These are phyloP conservation scores for Orchesellides sinensis DNA, from an alignment of 2,888 invertebrate genomes.

Conservation along the genomic window DNA sequence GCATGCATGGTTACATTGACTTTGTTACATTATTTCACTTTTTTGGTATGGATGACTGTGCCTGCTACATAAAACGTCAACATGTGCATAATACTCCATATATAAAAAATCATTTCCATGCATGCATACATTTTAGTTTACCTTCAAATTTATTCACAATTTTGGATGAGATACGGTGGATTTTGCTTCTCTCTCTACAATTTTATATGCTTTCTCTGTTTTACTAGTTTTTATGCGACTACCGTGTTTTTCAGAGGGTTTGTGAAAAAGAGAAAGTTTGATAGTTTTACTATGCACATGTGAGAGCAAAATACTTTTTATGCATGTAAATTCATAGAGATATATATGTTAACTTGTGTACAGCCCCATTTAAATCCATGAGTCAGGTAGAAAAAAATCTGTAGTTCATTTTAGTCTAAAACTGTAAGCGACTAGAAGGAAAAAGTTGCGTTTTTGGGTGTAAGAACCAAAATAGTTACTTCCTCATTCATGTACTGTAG, in stretches of 20 bases:
- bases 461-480: conserved; percentile 18
- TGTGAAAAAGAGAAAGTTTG: conserved; percentile 17
- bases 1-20: conserved; percentile 51
- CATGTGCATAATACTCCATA: not conserved
- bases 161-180: not conserved
- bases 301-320: not conserved
- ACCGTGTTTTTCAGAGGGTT: not conserved
- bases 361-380: too few species aligned
- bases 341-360: not conserved
- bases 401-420: conserved; percentile 4
- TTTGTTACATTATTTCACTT: conserved; percentile 33
- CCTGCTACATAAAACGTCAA: conserved; percentile 9
- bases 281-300: conserved; percentile 11
- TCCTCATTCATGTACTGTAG: not conserved
- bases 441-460: too few species aligned
- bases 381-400: conserved; percentile 29
- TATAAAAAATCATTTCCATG: not conserved
- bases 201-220: not conserved
- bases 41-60: conserved; percentile 15
- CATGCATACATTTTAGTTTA: not conserved
- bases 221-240: not conserved
- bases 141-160: not conserved
- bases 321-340: too few species aligned
- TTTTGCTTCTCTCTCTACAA: not conserved
- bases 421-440: conserved; percentile 35